Evolutionary conservation across 2,888 invertebrate genomes (phyloP), one percentile per base, ranked within the genome.

Genomic region (Steinernema scapterisci): DNA sequence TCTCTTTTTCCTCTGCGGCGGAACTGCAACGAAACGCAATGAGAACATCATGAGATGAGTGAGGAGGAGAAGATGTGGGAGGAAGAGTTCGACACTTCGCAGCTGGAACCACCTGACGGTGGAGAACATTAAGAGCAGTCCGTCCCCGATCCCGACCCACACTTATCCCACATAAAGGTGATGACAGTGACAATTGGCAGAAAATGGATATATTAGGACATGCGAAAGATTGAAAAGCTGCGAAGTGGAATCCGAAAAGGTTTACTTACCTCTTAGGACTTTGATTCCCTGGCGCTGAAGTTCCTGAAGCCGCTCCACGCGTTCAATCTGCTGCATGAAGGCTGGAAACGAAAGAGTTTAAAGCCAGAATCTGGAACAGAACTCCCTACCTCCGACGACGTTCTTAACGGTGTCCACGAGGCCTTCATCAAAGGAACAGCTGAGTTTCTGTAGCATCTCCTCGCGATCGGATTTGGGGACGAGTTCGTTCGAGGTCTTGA

Each of bases 11-110:
- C 31, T 38, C 38, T 38, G 63, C 63, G 63, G 63, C 16, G 25
- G 27, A 63, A 63, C 63, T 63, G 63, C 63, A 63, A 63, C 63
- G 31, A 63, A 63, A 63, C 63, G 63, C n/a, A 48, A 63, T 63
- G 25, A 63, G 63, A 54, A n/a, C n/a, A n/a, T n/a, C n/a, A n/a
- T n/a, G 38, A 38, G 38, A 38, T 38, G 38, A 38, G 38, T 38
- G 38, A 38, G 38, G 38, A 38, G 38, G 38, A 38, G n/a, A n/a
- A n/a, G 38, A 38, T 38, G 38, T 63, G 63, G 63, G 63, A 63
- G 63, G 63, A 63, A 63, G 63, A 63, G 63, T 63, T 63, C 63
- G 63, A 48, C 63, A 63, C 63, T 63, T 63, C 63, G 63, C 63
- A 63, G 63, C 63, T 63, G 63, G 16, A 63, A 63, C 63, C 63